Conservation (phyloP, 2,797 vertebrate genomes). For the Tokudaia tokunoshimensis region DNA sequence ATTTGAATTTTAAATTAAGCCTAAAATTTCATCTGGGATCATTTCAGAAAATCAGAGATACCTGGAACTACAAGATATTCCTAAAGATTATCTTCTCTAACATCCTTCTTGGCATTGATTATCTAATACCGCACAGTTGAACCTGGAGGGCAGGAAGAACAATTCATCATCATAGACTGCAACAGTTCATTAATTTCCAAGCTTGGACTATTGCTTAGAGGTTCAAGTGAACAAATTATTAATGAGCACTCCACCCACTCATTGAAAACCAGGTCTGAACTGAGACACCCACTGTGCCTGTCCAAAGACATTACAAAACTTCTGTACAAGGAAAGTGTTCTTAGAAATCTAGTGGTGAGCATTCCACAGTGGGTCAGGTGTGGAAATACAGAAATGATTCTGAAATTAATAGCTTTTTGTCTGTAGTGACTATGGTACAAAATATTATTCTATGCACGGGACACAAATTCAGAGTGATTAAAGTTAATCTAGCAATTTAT, state of each 20-base stretch:
- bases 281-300: not conserved
- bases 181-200: slow-evolving; percentile 54
- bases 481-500: not conserved
- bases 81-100: slow-evolving; percentile 14
- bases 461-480: not conserved
- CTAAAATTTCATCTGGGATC: slow-evolving; percentile 23
- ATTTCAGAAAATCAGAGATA: slow-evolving; percentile 45
- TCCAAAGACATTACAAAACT: slow-evolving; percentile 60
- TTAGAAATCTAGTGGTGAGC: not conserved
- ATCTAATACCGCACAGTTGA: not conserved
- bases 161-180: slow-evolving; percentile 5
- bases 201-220: slow-evolving; percentile 29
- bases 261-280: slow-evolving; percentile 55
- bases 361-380: slow-evolving; percentile 15
- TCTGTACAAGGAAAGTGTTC: not conserved
- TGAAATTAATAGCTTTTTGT: not conserved
- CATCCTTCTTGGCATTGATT: not conserved
- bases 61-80: not conserved
- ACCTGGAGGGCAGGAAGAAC: not conserved
- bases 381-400: slow-evolving; percentile 58
- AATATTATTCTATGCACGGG: not conserved
- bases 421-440: not conserved
- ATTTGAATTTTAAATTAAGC: slow-evolving; percentile 57
- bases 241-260: slow-evolving; percentile 10
- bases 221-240: slow-evolving; percentile 67